Evolutionary conservation across 64 coral and sea anemone species (phyloP).

Genomic region (Montipora capricornis): DNA sequence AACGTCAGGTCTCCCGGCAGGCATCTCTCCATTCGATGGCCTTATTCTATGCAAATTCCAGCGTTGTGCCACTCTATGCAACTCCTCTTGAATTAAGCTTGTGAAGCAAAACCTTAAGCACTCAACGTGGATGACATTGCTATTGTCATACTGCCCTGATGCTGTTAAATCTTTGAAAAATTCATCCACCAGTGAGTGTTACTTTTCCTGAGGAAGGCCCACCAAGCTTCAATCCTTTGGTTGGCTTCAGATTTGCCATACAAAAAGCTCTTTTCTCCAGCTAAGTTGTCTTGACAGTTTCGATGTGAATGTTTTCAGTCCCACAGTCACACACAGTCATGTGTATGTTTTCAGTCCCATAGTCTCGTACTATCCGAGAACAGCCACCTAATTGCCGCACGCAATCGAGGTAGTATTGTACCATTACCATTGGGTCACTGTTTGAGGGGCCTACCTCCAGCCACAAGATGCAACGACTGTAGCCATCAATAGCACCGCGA

Average conservation of each 20-base stretch:
- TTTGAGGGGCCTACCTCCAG: constrained; percentile 2
- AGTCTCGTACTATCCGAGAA: constrained; percentile 9
- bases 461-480: constrained; percentile 10
- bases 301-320: background rate
- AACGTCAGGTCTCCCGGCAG: constrained; percentile 36
- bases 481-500: constrained; percentile 17
- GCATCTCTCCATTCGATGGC: constrained; percentile 32
- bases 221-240: constrained; percentile 20
- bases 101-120: constrained; percentile 57
- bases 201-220: constrained; percentile 51
- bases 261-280: constrained; percentile 7
- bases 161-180: constrained; percentile 60
- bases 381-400: constrained; percentile 9
- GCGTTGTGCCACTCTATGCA: constrained; percentile 36
- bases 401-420: constrained; percentile 32
- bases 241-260: background rate
- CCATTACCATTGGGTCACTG: constrained; percentile 44
- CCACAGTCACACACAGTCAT: too few species aligned
- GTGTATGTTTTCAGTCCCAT: background rate
- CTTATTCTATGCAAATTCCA: constrained; percentile 65
- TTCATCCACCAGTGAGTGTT: constrained; percentile 42
- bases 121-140: constrained; percentile 46
- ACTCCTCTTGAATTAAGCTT: constrained; percentile 19
- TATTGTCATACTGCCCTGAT: constrained; percentile 24
- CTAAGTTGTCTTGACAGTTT: background rate